phyloP scores from a whole-genome alignment of 2,113 vertebrate species.

The Haemorhous mexicanus region DNA sequence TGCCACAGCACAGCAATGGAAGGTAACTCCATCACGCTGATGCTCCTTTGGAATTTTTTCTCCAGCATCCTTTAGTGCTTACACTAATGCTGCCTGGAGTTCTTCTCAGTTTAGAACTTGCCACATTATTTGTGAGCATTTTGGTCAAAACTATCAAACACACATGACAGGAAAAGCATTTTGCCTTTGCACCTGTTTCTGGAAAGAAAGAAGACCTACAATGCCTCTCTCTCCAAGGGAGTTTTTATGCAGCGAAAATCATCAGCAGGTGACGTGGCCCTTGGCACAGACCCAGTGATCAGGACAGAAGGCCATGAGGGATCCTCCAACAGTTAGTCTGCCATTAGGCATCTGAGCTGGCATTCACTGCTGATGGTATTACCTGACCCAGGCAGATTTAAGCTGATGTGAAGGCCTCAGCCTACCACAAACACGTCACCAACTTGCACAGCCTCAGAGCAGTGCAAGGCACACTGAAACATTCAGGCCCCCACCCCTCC shows the following conservation, averaged over 20 bases:
- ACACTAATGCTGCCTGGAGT: neutral
- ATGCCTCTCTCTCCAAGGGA: neutral
- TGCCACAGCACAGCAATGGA: neutral
- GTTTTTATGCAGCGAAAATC: fast-evolving
- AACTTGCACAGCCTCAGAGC: neutral
- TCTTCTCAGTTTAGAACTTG: neutral
- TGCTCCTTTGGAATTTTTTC: neutral
- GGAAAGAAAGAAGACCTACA: neutral
- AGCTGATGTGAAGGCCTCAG: neutral
- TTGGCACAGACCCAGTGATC: neutral
- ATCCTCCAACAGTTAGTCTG: neutral
- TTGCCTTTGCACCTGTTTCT: neutral
- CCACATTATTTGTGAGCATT: neutral
- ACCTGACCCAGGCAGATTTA: neutral
- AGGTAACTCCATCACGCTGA: neutral
- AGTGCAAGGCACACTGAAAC: neutral
- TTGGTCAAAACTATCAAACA: neutral
- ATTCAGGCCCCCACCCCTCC: neutral
- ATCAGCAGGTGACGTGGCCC: neutral
- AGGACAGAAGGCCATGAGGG: neutral
- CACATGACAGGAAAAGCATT: neutral
- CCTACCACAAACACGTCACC: neutral
- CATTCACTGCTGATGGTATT: neutral
- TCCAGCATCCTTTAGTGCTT: neutral
- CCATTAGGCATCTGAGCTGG: neutral